Evolutionary conservation across 2,797 vertebrate genomes (phyloP).

Genomic region (Potorous gilbertii): DNA sequence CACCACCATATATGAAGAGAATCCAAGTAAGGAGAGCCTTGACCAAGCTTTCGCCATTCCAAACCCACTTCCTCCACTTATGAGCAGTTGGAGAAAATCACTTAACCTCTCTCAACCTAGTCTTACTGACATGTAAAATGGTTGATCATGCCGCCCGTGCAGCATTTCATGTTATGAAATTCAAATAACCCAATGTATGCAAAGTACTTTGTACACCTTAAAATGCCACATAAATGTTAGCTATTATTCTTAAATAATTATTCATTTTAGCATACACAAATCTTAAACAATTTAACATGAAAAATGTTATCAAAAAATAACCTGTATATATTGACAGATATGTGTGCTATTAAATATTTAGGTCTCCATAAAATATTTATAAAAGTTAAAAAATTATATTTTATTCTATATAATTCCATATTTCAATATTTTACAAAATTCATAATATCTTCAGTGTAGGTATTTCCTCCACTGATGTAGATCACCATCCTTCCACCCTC

Average conservation of each 20-base stretch:
- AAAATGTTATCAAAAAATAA: not conserved
- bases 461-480: not conserved
- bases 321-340: not conserved
- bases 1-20: not conserved
- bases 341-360: not conserved
- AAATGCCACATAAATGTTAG: not conserved
- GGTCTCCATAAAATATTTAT: not conserved
- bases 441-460: not conserved
- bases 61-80: not conserved
- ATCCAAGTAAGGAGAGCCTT: not conserved
- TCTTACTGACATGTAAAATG: not conserved
- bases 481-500: not conserved
- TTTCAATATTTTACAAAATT: not conserved
- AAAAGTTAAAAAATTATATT: constrained; percentile 30
- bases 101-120: not conserved
- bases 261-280: not conserved
- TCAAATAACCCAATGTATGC: not conserved
- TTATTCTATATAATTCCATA: constrained; percentile 3
- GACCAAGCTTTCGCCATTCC: not conserved
- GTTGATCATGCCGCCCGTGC: not conserved
- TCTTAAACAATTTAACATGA: not conserved
- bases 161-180: not conserved
- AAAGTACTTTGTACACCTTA: not conserved
- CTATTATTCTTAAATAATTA: not conserved
- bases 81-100: not conserved